These are phyloP conservation scores for Nomada fabriciana DNA, from an alignment of 2,888 invertebrate species.

Conservation along the genomic window DNA sequence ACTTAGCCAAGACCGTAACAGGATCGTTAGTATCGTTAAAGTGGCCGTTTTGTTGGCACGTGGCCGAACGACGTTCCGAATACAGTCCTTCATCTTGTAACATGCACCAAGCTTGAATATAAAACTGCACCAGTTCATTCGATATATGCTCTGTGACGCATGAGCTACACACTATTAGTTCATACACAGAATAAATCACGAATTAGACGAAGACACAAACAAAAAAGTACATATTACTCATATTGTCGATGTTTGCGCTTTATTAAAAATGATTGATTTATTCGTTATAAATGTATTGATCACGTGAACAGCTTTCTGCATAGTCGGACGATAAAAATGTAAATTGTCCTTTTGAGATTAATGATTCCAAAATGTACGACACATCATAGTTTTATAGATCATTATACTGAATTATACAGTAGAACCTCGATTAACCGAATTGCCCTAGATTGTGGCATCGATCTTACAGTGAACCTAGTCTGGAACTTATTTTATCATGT, in stretches of 20 bases:
- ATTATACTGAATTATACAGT: too few relatives aligned
- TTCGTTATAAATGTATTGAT: not conserved
- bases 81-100: constrained; percentile 21
- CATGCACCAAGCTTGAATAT: not conserved
- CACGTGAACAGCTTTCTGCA: not conserved
- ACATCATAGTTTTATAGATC: not conserved
- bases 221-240: not conserved
- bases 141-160: not conserved
- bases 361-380: not conserved
- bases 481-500: too few relatives aligned
- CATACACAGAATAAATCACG: not conserved
- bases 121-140: constrained; percentile 3
- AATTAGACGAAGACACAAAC: not conserved
- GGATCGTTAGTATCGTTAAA: constrained; percentile 64
- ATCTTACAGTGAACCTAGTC: too few relatives aligned
- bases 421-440: not conserved
- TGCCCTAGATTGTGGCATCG: not conserved
- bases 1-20: constrained; percentile 28
- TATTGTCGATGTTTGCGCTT: too few relatives aligned
- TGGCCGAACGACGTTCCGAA: constrained; percentile 58
- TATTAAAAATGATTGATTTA: not conserved
- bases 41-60: constrained; percentile 71
- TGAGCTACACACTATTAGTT: not conserved
- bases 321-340: not conserved
- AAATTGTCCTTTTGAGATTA: not conserved